These are phyloP conservation scores for Siphamia tubifer DNA, from an alignment of 2,113 vertebrate species.

Conservation along the genomic window DNA sequence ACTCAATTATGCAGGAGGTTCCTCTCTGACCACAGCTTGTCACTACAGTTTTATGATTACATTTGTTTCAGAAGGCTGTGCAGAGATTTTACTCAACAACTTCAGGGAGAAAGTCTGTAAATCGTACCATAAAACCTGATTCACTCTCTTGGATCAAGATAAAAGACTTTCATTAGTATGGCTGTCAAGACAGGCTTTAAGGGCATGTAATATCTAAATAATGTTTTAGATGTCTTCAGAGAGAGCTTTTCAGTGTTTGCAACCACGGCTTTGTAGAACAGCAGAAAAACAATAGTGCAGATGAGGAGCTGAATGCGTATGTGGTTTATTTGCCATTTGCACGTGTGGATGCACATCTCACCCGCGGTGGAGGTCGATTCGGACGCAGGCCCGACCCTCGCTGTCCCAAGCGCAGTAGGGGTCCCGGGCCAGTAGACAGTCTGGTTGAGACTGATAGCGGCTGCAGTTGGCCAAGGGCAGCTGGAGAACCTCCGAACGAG, in stretches of 20 bases:
- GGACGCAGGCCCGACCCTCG: slow-evolving; percentile 87
- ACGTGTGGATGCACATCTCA: slow-evolving; percentile 50
- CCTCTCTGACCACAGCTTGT: not conserved
- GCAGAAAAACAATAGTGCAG: too few species aligned
- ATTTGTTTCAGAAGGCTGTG: not conserved
- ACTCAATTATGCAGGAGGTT: not conserved
- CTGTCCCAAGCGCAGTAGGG: slow-evolving; percentile 94
- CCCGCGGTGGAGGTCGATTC: slow-evolving; percentile 82
- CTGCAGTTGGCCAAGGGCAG: slow-evolving; percentile 90
- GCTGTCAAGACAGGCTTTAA: not conserved
- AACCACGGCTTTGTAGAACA: not conserved
- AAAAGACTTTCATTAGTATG: not conserved
- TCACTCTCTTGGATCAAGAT: not conserved
- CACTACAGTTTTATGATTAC: not conserved
- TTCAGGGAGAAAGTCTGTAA: not conserved
- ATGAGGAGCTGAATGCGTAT: not conserved
- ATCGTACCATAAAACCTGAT: not conserved
- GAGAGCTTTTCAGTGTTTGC: not conserved
- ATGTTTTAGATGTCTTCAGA: not conserved
- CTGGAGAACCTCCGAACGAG: slow-evolving; percentile 88
- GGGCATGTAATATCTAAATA: not conserved
- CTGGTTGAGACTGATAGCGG: slow-evolving; percentile 90
- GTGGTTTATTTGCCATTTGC: not conserved
- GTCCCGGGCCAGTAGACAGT: slow-evolving; percentile 92
- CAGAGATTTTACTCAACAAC: not conserved